These are phyloP conservation scores for Dinomys branickii DNA, from an alignment of 2,113 vertebrate species.

Conservation along the genomic window DNA sequence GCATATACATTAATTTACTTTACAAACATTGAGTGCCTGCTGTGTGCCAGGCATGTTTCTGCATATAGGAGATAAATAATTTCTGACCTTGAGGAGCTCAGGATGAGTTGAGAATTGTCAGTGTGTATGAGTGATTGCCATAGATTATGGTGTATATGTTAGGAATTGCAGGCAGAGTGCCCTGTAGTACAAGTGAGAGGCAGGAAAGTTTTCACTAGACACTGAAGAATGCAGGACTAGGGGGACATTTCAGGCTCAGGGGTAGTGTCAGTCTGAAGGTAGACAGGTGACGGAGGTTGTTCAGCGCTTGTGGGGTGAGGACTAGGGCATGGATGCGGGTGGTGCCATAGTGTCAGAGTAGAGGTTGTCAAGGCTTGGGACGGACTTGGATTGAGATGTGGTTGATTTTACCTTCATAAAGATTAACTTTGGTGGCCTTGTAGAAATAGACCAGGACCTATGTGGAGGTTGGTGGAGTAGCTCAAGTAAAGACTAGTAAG, in stretches of 20 bases:
- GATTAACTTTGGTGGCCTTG: not conserved
- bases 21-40: not conserved
- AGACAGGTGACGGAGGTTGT: not conserved
- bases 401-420: not conserved
- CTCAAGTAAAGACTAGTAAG: not conserved
- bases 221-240: not conserved
- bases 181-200: not conserved
- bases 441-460: not conserved
- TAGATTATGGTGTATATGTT: not conserved
- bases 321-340: not conserved
- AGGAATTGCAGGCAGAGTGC: not conserved
- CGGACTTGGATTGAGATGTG: not conserved
- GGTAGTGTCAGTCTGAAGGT: not conserved
- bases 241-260: not conserved
- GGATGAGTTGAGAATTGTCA: not conserved
- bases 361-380: not conserved
- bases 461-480: not conserved
- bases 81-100: not conserved
- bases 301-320: not conserved
- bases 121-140: rapidly evolving
- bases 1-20: not conserved
- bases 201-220: not conserved
- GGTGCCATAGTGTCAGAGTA: not conserved
- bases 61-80: not conserved
- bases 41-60: not conserved